Evolutionary conservation across 2,797 vertebrate genomes (phyloP), one percentile per base, ranked within the genome.

Genomic region (Mastacembelus armatus): DNA sequence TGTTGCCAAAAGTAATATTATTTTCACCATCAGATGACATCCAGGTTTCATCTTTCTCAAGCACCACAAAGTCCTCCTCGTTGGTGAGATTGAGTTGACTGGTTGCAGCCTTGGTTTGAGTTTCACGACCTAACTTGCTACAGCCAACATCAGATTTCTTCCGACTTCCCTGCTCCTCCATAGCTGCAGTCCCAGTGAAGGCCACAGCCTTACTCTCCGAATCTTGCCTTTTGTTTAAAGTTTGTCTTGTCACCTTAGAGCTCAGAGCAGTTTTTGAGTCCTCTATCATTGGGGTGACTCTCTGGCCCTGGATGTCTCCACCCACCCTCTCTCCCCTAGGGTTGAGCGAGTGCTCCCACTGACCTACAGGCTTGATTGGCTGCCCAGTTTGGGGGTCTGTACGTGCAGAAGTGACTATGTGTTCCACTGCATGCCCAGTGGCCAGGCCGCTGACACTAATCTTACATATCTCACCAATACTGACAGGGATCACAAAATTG

Each of bases 11-110:
- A 18, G 26, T 4, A 10, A 9, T 32, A 22, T 40, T 21, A 10
- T 49, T 78, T 60, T 69, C 75, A 48, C 56, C 55, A 4, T 80
- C 74, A 15, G 65, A 71, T n/a, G 71, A 35, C 7, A 10, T 65
- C 78, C 76, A 84, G 7, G 73, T 67, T 16, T 81, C 67, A 45
- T 89, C 85, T 42, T 35, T 84, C 16, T 92, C 84, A 2, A 86
- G 74, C 33, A 88, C 71, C 36, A 81, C 84, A 82, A 89, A 91
- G 71, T 87, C 87, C 15, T 91, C 90, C 18, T 89, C 84, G 16
- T 74, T 74, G 8, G 56, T 38, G 19, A 72, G 71, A 68, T 74
- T 66, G 4, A 32, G 62, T 18, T 71, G 48, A 10, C 71, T 54
- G 49, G 63, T 47, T 15, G 29, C 24, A 59, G 63, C 30, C 49